Evolutionary conservation across 2,797 vertebrate species (phyloP).

Genomic region (Prunella strophiata): DNA sequence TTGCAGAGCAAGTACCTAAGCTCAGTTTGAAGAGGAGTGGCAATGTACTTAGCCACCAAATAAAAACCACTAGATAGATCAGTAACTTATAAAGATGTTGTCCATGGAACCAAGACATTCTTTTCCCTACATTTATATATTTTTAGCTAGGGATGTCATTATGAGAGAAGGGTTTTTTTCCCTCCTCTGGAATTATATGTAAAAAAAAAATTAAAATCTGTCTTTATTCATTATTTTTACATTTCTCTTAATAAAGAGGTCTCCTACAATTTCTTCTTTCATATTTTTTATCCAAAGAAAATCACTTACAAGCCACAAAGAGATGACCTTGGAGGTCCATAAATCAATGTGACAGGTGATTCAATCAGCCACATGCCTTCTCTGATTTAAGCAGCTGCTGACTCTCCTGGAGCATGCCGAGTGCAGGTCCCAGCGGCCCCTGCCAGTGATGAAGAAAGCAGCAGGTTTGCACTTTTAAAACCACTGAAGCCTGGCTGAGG

Average conservation of each 20-base stretch:
- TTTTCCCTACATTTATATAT: too few relatives aligned
- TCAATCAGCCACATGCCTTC: constrained; percentile 57
- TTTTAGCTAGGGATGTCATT: not conserved
- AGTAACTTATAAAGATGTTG: not conserved
- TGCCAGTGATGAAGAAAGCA: constrained; percentile 27
- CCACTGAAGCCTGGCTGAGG: constrained; percentile 56
- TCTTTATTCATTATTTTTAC: not conserved
- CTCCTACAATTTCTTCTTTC: not conserved
- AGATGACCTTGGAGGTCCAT: constrained; percentile 56
- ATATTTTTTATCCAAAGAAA: not conserved
- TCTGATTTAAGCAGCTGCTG: constrained; percentile 57
- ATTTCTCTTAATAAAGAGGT: constrained; percentile 25
- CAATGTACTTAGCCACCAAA: not conserved
- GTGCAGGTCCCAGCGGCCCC: constrained; percentile 8
- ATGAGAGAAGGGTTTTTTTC: not conserved
- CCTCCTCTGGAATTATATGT: not conserved
- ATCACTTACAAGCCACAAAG: not conserved
- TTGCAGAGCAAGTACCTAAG: not conserved
- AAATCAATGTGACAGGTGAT: constrained; percentile 68
- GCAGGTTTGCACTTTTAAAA: constrained; percentile 60
- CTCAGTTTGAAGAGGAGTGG: not conserved
- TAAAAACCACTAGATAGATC: not conserved
- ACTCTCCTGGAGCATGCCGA: not conserved
- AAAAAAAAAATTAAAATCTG: not conserved
- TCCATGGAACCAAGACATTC: not conserved